Conservation (phyloP, 2,113 vertebrate species). For the Psilopsiagon aymara region DNA sequence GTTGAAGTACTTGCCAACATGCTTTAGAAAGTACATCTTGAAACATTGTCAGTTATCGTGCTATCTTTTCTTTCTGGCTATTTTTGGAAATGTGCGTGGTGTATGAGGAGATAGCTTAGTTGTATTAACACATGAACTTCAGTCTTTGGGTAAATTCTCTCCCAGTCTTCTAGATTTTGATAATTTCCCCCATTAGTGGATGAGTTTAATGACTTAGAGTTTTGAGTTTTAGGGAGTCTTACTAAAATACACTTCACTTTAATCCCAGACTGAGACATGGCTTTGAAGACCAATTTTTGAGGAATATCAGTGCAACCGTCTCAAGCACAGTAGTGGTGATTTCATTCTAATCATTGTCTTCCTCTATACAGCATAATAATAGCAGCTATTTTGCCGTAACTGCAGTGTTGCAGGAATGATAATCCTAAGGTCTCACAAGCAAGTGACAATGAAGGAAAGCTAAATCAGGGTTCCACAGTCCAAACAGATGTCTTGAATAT, state of each 20-base stretch:
- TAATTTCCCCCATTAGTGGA: neutral
- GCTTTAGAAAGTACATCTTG: conserved; percentile 22
- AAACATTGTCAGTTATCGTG: neutral
- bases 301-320: neutral
- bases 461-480: neutral
- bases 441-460: neutral
- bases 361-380: neutral
- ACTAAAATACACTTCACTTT: neutral
- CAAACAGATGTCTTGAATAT: neutral
- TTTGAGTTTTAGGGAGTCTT: neutral
- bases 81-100: neutral
- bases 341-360: neutral
- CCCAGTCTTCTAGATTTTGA: neutral
- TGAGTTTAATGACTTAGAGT: neutral
- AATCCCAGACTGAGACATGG: neutral
- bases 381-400: neutral
- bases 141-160: neutral
- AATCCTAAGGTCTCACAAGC: neutral
- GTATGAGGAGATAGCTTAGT: neutral
- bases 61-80: conserved; percentile 34
- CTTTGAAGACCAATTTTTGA: neutral
- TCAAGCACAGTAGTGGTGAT: neutral
- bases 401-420: neutral
- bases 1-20: conserved; percentile 15
- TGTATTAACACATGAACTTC: neutral